phyloP scores from a whole-genome alignment of 2,888 invertebrate species.

The Camponotus fellah region DNA sequence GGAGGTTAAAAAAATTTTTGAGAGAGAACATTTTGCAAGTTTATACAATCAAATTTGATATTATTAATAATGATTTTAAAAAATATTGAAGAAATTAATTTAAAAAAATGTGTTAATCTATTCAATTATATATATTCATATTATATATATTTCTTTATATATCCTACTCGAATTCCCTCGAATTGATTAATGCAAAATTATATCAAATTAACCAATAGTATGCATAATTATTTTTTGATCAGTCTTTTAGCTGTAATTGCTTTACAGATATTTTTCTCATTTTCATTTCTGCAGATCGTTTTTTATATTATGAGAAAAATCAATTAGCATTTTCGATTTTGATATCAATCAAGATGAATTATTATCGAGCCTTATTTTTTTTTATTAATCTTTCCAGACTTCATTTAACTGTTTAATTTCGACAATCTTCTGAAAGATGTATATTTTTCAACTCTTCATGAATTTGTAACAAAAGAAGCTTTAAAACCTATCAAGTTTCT shows the following conservation, averaged over 20 bases:
- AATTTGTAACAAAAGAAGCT: conserved; percentile 74
- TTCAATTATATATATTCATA: not conserved
- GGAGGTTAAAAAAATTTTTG: not conserved
- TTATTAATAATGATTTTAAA: not conserved
- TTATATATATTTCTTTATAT: not conserved
- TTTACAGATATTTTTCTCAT: not conserved
- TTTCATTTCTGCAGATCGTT: too few species aligned
- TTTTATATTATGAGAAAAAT: not conserved
- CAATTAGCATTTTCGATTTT: not conserved
- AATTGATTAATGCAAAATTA: not conserved
- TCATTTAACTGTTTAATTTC: conserved; percentile 60
- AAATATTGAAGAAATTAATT: conserved; percentile 7
- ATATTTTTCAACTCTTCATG: conserved; percentile 64
- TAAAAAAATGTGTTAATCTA: not conserved
- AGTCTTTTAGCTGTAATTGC: not conserved
- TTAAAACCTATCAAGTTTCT: conserved; percentile 66
- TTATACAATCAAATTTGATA: not conserved
- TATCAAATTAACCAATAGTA: not conserved
- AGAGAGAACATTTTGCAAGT: not conserved
- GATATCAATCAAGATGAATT: conserved; percentile 34
- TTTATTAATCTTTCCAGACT: conserved; percentile 24
- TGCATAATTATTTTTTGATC: not conserved
- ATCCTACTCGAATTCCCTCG: not conserved
- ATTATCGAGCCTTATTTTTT: conserved; percentile 23
- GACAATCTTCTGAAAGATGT: conserved; percentile 51